Percentiles rank a stretch among this genome's conserved stretches.
These are phyloP conservation scores for Saxicola maurus DNA, from an alignment of 2,797 vertebrate genomes.

Conservation along the genomic window DNA sequence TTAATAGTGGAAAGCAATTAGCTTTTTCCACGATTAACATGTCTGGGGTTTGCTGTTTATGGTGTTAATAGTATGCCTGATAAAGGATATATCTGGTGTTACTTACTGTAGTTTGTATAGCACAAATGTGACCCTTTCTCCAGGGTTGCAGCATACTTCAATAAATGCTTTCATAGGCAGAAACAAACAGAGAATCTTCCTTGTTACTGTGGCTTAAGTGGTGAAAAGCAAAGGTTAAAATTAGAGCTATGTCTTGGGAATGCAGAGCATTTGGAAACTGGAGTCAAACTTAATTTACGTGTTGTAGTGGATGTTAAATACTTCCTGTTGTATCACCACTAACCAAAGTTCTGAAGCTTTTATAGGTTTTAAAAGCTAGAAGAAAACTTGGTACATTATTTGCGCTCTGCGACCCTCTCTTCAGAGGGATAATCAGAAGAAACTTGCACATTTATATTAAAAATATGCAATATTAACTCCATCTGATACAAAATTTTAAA, in stretches of 20 bases:
- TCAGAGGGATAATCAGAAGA: constrained; percentile 26
- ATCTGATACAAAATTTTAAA: neutral
- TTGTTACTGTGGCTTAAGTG: constrained; percentile 19
- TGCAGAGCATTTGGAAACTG: constrained; percentile 12
- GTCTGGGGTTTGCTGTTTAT: constrained; percentile 72
- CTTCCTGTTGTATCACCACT: neutral
- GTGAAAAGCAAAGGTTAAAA: constrained; percentile 17
- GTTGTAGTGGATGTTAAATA: neutral
- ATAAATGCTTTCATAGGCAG: constrained; percentile 9
- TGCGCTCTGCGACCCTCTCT: neutral
- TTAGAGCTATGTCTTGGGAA: neutral
- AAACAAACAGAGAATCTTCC: constrained; percentile 20
- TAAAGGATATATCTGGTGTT: constrained; percentile 43
- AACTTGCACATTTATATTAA: constrained; percentile 58
- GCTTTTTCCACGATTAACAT: constrained; percentile 65
- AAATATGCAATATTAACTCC: constrained; percentile 57
- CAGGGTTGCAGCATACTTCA: constrained; percentile 36
- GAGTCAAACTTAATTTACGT: neutral
- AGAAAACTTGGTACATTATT: neutral
- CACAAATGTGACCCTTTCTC: constrained; percentile 52
- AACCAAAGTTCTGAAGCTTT: constrained; percentile 17
- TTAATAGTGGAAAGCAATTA: constrained; percentile 78
- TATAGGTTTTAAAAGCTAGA: neutral
- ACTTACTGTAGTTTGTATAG: constrained; percentile 40
- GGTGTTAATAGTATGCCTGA: constrained; percentile 72